Evolutionary conservation across 2,797 vertebrate species (phyloP).

Genomic region (Sylvia borin): DNA sequence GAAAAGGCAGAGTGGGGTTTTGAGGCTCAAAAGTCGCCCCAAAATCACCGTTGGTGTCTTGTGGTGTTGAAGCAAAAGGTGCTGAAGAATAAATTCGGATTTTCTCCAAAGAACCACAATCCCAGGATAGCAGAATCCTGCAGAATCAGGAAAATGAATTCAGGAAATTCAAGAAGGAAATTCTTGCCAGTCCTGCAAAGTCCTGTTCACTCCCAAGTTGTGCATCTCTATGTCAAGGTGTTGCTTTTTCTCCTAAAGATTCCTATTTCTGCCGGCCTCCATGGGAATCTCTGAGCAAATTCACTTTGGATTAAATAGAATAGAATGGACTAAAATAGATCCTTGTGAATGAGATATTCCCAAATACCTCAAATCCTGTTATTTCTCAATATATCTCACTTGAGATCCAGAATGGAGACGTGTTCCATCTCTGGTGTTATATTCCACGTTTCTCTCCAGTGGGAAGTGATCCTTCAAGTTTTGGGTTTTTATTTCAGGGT

Average conservation of each 20-base stretch:
- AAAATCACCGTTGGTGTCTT: rapidly evolving
- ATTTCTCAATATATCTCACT: background rate
- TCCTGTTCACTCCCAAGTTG: rapidly evolving
- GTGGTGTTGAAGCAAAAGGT: background rate
- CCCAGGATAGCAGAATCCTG: background rate
- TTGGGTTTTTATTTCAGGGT: background rate
- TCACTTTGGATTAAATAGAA: background rate
- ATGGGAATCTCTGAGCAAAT: background rate
- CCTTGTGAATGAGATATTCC: background rate
- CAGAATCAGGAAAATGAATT: background rate
- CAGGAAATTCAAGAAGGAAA: background rate
- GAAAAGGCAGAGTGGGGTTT: background rate
- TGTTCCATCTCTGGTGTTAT: background rate
- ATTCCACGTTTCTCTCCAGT: background rate
- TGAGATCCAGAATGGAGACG: background rate
- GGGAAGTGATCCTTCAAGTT: background rate
- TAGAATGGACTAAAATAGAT: background rate
- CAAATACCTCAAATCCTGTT: background rate
- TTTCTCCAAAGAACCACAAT: background rate
- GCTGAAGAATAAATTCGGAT: background rate
- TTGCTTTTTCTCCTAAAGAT: background rate
- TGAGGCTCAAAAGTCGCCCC: background rate
- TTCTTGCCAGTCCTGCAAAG: background rate
- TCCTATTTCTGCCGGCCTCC: background rate
- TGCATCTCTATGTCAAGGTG: rapidly evolving